Evolutionary conservation across 2,113 vertebrate species (phyloP), one percentile per base, ranked within the genome.

Genomic region (Oxyruncus cristatus): DNA sequence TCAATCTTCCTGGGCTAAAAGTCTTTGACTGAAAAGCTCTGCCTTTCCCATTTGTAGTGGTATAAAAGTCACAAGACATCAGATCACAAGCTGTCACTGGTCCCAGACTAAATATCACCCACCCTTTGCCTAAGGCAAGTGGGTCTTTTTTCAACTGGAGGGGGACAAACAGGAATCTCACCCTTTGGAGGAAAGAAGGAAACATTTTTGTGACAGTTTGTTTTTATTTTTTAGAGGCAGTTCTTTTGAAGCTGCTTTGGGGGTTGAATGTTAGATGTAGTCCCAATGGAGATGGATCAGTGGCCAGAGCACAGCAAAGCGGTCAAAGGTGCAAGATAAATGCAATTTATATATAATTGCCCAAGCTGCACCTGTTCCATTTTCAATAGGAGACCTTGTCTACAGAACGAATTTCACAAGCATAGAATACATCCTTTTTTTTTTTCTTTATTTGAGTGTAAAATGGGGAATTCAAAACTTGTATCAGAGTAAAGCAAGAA

Each of bases 251-350:
- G 94, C 91, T 90, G 80, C 86, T 93, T 4, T 2, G 76, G 78
- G 94, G 59, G n/a, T 91, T 94, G 73, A 61, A 72, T 85, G 92
- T 95, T 97, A 97, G 96, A 96, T 94, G 89, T 88, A 49, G 89
- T 96, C 96, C 89, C 97, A 66, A 1, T 56, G 89, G 96, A 94
- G 66, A 65, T 59, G 92, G 91, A 97, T 97, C 95, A 97, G 92
- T 6, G 28, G 79, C 91, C 94, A 95, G 82, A 97, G 94, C 85
- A 81, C 78, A 88, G 87, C 23, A 2, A 95, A 82, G 90, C 2
- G 22, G 97, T 97, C 96, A 97, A 93, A 97, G 95, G 93, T 97
- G 89, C 61, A 83, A 94, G 89, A 96, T 96, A 97, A 97, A 97
- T 97, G 96, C 87, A 96, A 96, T 96, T 96, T 95, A 94, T 96